Evolutionary conservation across 2,888 invertebrate species (phyloP).

Genomic region (Myopa tessellatipennis): DNA sequence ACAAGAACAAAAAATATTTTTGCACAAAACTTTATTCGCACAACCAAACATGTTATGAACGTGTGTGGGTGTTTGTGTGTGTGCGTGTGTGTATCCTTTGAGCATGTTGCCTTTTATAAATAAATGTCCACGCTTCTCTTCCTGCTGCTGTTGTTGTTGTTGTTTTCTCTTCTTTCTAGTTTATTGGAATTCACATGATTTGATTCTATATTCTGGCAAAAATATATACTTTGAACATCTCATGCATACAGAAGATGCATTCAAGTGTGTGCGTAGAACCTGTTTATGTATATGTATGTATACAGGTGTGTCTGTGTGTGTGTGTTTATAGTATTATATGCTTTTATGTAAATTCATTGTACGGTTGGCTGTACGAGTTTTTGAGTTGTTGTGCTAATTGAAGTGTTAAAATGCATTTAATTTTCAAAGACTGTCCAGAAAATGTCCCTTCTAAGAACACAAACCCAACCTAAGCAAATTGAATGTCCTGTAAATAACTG

Average conservation of each 20-base stretch:
- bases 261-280: slow-evolving; percentile 35
- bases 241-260: slow-evolving; percentile 32
- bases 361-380: slow-evolving; percentile 51
- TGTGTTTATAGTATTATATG: slow-evolving; percentile 35
- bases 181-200: slow-evolving; percentile 2
- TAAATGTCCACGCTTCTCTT: slow-evolving; percentile 2
- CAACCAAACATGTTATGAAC: background rate
- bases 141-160: background rate
- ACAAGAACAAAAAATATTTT: background rate
- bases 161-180: background rate
- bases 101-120: slow-evolving; percentile 12
- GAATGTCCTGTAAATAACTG: no score
- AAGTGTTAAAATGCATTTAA: slow-evolving; percentile 23
- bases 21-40: background rate
- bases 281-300: slow-evolving; percentile 24
- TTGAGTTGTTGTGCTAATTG: slow-evolving; percentile 43
- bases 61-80: slow-evolving; percentile 14
- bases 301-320: slow-evolving; percentile 40
- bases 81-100: slow-evolving; percentile 2
- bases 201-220: background rate
- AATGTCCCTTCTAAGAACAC: background rate
- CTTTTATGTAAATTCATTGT: slow-evolving; percentile 56
- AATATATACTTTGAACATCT: background rate
- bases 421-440: slow-evolving; percentile 2
- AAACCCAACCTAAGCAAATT: no score